phyloP scores from a whole-genome alignment of 2,888 invertebrate species.

The Sphaerophoria taeniata region DNA sequence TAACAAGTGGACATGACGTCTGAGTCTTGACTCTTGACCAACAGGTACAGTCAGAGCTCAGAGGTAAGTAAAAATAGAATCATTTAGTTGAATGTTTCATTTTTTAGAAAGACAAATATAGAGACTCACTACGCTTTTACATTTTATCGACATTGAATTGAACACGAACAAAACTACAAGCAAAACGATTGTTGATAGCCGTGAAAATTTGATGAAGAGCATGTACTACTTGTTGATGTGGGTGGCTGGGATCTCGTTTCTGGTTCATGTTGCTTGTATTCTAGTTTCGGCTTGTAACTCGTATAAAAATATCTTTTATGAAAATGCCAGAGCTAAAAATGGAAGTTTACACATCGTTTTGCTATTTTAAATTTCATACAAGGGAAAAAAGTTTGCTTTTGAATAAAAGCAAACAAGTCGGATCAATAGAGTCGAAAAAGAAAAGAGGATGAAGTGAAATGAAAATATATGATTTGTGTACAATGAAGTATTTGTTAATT shows the following conservation, averaged over 20 bases:
- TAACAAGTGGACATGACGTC: too few relatives aligned
- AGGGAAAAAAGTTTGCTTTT: too few relatives aligned
- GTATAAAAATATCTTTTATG: neutral
- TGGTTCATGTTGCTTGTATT: neutral
- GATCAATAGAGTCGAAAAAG: too few relatives aligned
- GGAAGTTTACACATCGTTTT: neutral
- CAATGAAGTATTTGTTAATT: too few relatives aligned
- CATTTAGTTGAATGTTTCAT: neutral
- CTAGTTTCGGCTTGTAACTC: neutral
- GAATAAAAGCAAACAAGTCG: too few relatives aligned
- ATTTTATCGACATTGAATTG: neutral
- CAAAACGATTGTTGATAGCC: neutral
- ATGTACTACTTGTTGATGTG: neutral
- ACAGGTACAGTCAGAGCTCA: too few relatives aligned
- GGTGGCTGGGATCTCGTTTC: neutral
- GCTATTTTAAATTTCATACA: neutral
- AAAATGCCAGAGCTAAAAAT: neutral
- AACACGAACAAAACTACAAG: neutral
- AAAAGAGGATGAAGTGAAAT: too few relatives aligned
- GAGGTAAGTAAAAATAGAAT: neutral
- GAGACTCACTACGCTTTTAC: neutral
- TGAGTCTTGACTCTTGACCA: too few relatives aligned
- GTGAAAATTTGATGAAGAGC: neutral
- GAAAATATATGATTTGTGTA: too few relatives aligned
- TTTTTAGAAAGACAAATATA: neutral